Base-by-base conservation (phyloP, 2,113 vertebrate species). In the Oryzias melastigma region DNA sequence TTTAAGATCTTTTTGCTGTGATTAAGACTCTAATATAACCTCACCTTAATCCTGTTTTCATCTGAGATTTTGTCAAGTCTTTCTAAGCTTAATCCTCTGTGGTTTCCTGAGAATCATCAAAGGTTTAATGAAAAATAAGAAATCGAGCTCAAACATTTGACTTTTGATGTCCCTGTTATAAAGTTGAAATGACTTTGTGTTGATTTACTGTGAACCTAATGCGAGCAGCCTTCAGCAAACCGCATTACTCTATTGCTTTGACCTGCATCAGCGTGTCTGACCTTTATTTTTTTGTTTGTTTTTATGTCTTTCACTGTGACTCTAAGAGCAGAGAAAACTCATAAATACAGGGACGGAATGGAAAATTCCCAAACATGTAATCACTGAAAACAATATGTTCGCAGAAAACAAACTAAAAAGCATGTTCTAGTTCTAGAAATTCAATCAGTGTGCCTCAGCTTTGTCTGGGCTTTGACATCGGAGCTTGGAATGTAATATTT, bases 221-320 rank as follows among this genome's bases (percentile, higher is more conserved):
- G 61, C 61, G 61, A 62, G 62, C 75, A 80, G 82, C 81, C 83
- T 81, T 87, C 71, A 75, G 47, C 54, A 73, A 46, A 76, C 54
- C 75, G 58, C 75, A 80, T 85, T 85, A 83, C 20, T 61, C 15
- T 83, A 78, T 17, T 62, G 13, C 43, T 63, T 47, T 64, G 57
- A 29, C 52, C 62, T 25, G 40, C 60, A 47, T 62, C 48, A 51
- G 41, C 52, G 59, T 52, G 18, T 68, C 68, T 82, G 80, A 85
- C 87, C 77, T 90, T 83, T 81, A 89, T 81, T 57, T 52, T 43
- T 64, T 65, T 46, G 58, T 71, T 25, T 52, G 52, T 29, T 57
- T 52, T 43, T 64, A 67, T 46, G 58, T 42, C 22, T n/a, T 45
- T 24, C 19, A 6, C 71, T 69, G 45, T 40, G 17, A 13, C 8